These are phyloP conservation scores for Hyaena hyaena DNA, from an alignment of 2,113 vertebrate species.

Conservation along the genomic window DNA sequence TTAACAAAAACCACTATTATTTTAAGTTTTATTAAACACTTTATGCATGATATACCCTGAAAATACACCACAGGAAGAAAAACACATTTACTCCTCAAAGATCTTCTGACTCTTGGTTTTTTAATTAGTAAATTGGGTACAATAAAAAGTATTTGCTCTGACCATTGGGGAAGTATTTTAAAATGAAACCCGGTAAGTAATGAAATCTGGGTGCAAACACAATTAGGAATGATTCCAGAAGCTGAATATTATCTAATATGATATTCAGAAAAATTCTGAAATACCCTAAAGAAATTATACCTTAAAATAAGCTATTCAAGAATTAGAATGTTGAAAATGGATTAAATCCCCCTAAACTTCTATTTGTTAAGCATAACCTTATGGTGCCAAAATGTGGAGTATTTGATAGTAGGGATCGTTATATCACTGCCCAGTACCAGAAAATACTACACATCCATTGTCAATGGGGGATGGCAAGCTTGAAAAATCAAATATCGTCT, in stretches of 20 bases:
- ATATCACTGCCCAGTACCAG: conserved; percentile 30
- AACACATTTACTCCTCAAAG: background rate
- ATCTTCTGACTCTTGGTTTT: background rate
- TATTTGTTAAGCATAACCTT: conserved; percentile 56
- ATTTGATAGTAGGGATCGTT: conserved; percentile 51
- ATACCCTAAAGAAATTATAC: background rate
- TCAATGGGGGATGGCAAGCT: background rate
- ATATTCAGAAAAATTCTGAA: background rate
- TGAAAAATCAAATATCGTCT: conserved; percentile 60
- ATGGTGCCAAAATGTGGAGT: conserved; percentile 68
- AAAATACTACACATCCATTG: conserved; percentile 61
- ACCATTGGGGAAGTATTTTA: background rate
- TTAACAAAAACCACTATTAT: background rate
- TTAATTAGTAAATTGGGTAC: background rate
- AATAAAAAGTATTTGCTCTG: background rate
- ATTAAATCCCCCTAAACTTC: conserved; percentile 34
- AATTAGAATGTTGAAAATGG: conserved; percentile 7
- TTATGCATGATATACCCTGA: background rate
- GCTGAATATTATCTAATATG: background rate
- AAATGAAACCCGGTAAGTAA: background rate
- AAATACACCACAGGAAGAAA: background rate
- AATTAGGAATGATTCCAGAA: background rate
- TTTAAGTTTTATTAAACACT: background rate
- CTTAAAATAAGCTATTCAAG: background rate
- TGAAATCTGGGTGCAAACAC: background rate